These are phyloP conservation scores for Clarias laeviceps DNA, from an alignment of 2,797 vertebrate species.

Conservation along the genomic window DNA sequence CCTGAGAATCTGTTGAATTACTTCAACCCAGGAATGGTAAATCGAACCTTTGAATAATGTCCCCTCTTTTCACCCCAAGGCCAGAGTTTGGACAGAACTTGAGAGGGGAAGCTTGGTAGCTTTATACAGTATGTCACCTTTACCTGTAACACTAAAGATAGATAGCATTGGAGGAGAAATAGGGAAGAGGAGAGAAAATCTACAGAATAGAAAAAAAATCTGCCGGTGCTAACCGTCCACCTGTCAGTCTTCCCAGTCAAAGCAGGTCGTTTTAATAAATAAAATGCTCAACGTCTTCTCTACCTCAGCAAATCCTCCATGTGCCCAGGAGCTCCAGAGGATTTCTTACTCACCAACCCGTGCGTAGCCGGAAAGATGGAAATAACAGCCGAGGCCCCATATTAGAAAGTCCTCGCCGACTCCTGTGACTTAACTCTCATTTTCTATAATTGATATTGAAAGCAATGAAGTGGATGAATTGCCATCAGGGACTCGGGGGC, in stretches of 20 bases:
- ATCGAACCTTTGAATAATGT: constrained; percentile 47
- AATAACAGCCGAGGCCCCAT: constrained; percentile 38
- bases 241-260: constrained; percentile 45
- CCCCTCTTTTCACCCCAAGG: constrained; percentile 2
- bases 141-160: constrained; percentile 42
- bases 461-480: constrained; percentile 55
- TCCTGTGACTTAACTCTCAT: constrained; percentile 57
- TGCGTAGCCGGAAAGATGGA: constrained; percentile 21
- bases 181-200: background rate
- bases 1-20: background rate
- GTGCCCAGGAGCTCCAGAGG: constrained; percentile 14
- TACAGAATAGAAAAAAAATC: constrained; percentile 44
- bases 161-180: constrained; percentile 32
- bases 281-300: constrained; percentile 12
- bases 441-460: constrained; percentile 61
- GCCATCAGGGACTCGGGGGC: constrained; percentile 47
- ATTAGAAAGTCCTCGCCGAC: constrained; percentile 40
- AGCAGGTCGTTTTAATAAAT: constrained; percentile 54
- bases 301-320: background rate
- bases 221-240: constrained; percentile 34
- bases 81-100: constrained; percentile 17
- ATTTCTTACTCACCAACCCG: constrained; percentile 10
- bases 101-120: constrained; percentile 6
- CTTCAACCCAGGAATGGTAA: constrained; percentile 46
- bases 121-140: constrained; percentile 22